Evolutionary conservation across 2,888 invertebrate genomes (phyloP).

Genomic region (Hedychridium roseum): DNA sequence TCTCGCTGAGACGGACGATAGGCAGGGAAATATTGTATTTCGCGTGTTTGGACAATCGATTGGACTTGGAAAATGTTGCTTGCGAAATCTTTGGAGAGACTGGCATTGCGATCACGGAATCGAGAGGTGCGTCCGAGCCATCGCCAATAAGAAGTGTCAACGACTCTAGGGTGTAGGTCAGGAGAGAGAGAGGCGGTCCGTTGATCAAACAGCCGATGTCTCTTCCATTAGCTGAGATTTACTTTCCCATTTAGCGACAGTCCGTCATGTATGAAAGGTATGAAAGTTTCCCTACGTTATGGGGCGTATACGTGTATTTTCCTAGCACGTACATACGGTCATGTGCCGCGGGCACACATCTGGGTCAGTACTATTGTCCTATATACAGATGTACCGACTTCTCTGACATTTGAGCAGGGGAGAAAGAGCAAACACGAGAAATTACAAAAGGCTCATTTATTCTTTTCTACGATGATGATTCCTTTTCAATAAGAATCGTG

Average conservation of each 20-base stretch:
- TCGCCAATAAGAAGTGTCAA: conserved; percentile 56
- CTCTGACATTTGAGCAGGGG: too few species aligned
- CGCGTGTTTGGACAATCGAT: neutral
- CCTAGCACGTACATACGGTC: conserved; percentile 16
- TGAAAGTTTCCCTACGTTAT: conserved; percentile 27
- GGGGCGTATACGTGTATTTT: too few species aligned
- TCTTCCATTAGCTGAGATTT: conserved; percentile 61
- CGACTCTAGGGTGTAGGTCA: conserved; percentile 60
- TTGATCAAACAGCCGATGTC: conserved; percentile 61
- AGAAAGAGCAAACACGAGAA: too few species aligned
- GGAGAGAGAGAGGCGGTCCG: conserved; percentile 45
- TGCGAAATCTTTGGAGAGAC: neutral
- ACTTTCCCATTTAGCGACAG: conserved; percentile 61
- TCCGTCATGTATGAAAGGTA: conserved; percentile 60
- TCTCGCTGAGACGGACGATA: too few species aligned
- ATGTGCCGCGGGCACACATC: conserved; percentile 21
- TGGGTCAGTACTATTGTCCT: conserved; percentile 37
- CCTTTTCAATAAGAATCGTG: conserved; percentile 1
- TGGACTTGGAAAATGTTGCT: neutral
- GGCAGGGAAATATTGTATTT: neutral
- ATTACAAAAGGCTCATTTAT: neutral
- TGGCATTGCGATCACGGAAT: conserved; percentile 27
- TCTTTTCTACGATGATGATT: neutral
- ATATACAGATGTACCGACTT: too few species aligned
- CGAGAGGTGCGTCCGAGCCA: conserved; percentile 18